phyloP scores from a whole-genome alignment of 2,797 vertebrate species.

The Squalus acanthias region DNA sequence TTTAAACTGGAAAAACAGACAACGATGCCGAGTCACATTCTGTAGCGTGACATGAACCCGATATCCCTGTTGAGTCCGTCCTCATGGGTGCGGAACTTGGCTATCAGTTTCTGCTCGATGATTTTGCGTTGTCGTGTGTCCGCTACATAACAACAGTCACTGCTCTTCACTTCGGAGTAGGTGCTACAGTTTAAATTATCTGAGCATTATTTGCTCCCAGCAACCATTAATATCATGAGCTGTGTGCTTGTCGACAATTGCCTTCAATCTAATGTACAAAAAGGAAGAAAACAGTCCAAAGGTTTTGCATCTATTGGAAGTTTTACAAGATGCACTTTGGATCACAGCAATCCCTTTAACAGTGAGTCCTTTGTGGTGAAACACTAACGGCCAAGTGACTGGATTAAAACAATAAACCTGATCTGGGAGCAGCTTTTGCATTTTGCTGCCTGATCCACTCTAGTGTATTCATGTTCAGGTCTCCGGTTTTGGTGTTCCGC shows the following conservation, averaged over 20 bases:
- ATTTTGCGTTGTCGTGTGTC: too few relatives aligned
- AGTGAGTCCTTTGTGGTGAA: conserved; percentile 9
- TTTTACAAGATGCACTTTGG: background rate
- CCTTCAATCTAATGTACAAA: background rate
- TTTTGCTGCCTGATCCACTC: background rate
- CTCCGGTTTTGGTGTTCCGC: background rate
- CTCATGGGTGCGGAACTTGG: too few relatives aligned
- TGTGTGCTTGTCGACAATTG: background rate
- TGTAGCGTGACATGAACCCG: too few relatives aligned
- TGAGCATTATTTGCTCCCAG: background rate
- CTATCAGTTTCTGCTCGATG: too few relatives aligned
- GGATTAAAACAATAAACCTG: conserved; percentile 25
- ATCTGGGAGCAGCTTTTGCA: background rate
- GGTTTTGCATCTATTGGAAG: background rate
- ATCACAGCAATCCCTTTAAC: background rate
- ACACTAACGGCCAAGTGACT: background rate
- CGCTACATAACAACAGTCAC: background rate
- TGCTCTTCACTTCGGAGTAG: background rate
- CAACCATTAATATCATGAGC: background rate
- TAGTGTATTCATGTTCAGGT: background rate
- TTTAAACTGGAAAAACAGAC: too few relatives aligned
- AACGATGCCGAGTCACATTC: too few relatives aligned
- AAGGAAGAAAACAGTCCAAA: background rate
- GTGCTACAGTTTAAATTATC: background rate
- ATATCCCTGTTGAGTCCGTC: too few relatives aligned